A percentile compares a stretch with the other conserved stretches of the same genome.
Evolutionary conservation across 2,113 vertebrate species (phyloP).

Genomic region (Engraulis encrasicolus): DNA sequence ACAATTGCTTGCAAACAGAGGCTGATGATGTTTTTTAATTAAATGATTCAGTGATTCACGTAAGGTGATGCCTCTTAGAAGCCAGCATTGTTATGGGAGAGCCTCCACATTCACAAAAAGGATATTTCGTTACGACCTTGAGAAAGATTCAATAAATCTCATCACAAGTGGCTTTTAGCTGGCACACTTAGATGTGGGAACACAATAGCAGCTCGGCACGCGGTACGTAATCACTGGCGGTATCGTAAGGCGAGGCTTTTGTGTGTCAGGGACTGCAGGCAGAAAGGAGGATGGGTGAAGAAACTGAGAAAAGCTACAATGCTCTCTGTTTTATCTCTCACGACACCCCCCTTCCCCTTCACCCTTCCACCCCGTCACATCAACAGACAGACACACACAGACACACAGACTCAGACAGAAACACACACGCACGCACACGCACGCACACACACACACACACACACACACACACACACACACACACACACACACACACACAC

Average conservation of each 20-base stretch:
- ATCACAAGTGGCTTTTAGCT: conserved; percentile 19
- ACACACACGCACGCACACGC: too few relatives aligned
- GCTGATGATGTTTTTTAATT: conserved; percentile 37
- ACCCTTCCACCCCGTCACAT: too few relatives aligned
- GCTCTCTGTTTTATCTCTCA: conserved; percentile 16
- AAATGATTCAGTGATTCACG: conserved; percentile 47
- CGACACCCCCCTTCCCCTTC: too few relatives aligned
- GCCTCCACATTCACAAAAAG: neutral
- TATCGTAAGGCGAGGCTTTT: neutral
- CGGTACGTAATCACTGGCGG: neutral
- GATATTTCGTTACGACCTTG: conserved; percentile 14
- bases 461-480: neutral
- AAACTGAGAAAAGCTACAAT: neutral
- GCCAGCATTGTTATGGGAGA: conserved; percentile 12
- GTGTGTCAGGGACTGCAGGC: neutral
- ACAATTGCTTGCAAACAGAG: neutral
- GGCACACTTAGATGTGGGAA: conserved; percentile 9
- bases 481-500: too few relatives aligned
- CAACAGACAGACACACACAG: too few relatives aligned
- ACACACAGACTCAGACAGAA: too few relatives aligned
- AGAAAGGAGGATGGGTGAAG: neutral
- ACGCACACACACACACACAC: neutral
- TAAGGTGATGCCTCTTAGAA: conserved; percentile 20
- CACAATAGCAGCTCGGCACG: conserved; percentile 4
- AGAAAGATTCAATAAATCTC: conserved; percentile 30